Percentiles rank a stretch among this genome's conserved stretches.
phyloP scores from a whole-genome alignment of 2,797 vertebrate species.

The Sebastes matsubarae region DNA sequence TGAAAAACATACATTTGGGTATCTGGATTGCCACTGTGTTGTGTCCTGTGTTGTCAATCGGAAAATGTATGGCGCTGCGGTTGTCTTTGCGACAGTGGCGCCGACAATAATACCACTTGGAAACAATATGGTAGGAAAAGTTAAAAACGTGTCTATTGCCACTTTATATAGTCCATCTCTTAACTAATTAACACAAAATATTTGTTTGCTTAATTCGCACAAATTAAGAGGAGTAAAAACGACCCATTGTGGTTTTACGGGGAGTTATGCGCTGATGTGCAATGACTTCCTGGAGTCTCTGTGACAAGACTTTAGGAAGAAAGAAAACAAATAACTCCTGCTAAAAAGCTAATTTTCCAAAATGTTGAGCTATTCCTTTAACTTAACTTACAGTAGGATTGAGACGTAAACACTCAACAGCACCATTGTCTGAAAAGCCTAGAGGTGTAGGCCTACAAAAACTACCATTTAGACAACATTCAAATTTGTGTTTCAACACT shows the following conservation, averaged over 20 bases:
- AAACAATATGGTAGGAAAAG: accelerated
- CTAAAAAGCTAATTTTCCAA: background rate
- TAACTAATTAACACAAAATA: background rate
- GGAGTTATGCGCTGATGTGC: background rate
- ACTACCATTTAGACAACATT: background rate
- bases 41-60: background rate
- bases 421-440: constrained; percentile 1
- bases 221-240: background rate
- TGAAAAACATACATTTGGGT: background rate
- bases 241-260: background rate
- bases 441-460: background rate
- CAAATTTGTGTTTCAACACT: background rate
- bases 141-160: background rate
- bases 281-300: background rate
- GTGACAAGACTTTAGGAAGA: background rate
- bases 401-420: constrained; percentile 1
- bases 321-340: background rate
- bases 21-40: background rate
- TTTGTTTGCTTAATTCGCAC: background rate
- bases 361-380: background rate
- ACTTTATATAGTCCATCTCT: background rate
- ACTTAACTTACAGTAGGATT: background rate
- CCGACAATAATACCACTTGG: background rate
- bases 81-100: background rate
- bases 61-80: background rate